phyloP scores from a whole-genome alignment of 2,113 vertebrate species.

The Spea bombifrons region DNA sequence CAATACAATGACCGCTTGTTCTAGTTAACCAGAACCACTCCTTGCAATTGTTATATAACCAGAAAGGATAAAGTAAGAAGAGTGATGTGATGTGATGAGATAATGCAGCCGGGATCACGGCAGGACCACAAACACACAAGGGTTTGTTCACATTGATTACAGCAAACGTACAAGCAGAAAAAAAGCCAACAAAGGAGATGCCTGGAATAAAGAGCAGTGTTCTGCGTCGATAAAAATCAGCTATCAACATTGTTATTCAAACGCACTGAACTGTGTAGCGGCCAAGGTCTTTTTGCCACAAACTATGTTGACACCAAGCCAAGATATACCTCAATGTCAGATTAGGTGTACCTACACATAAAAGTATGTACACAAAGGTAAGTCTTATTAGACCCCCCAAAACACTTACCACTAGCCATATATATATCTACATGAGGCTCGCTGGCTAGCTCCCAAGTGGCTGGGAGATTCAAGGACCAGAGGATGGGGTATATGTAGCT shows the following conservation, averaged over 20 bases:
- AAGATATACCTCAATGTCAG: too few species aligned
- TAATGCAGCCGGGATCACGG: background rate
- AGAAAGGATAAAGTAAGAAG: too few species aligned
- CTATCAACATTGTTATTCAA: background rate
- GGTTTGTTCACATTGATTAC: background rate
- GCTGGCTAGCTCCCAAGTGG: too few species aligned
- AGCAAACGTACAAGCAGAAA: background rate
- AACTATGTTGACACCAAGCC: too few species aligned
- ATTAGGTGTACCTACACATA: too few species aligned
- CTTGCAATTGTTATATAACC: slow-evolving; percentile 8
- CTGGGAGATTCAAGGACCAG: too few species aligned
- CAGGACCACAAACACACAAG: background rate
- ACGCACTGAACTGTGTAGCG: background rate
- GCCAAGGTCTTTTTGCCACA: too few species aligned
- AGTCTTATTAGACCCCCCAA: too few species aligned
- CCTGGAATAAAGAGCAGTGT: background rate
- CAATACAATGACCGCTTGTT: background rate
- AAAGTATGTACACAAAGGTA: too few species aligned
- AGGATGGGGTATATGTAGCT: too few species aligned
- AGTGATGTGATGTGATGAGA: slow-evolving; percentile 1
- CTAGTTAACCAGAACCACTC: background rate
- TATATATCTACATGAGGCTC: too few species aligned
- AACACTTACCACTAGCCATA: too few species aligned
- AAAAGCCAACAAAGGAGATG: background rate
- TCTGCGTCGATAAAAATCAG: background rate